Evolutionary conservation across 2,113 vertebrate species (phyloP).

Genomic region (Bujurquina vittata): DNA sequence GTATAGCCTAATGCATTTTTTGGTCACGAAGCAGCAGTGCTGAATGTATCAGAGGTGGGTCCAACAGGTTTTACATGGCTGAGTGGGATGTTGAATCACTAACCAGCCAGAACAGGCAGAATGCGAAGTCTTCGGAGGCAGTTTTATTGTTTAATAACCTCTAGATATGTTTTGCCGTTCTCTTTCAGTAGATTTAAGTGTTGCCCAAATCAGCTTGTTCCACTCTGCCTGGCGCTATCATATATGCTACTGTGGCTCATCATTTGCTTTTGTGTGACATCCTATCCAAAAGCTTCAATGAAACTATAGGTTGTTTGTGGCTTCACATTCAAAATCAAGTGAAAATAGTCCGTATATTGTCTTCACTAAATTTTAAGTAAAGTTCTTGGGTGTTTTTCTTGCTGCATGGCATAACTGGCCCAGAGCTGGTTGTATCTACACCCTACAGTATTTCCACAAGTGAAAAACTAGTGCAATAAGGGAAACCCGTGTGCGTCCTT

Average conservation of each 20-base stretch:
- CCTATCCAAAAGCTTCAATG: not conserved
- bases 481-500: not conserved
- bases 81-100: not conserved
- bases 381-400: too few relatives aligned
- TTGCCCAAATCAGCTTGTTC: not conserved
- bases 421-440: not conserved
- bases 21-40: conserved; percentile 41
- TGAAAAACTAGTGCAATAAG: not conserved
- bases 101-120: not conserved
- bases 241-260: not conserved
- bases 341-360: not conserved
- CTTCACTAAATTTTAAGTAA: not conserved
- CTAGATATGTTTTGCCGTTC: not conserved
- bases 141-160: not conserved
- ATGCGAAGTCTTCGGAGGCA: not conserved
- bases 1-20: conserved; percentile 1
- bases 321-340: not conserved
- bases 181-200: not conserved
- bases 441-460: not conserved
- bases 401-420: not conserved
- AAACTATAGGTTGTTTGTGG: not conserved
- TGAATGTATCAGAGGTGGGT: conserved; percentile 4
- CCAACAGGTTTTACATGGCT: conserved; percentile 1
- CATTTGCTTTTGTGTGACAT: not conserved
- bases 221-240: not conserved